Conservation (phyloP, 2,113 vertebrate genomes). For the Plectropomus leopardus region DNA sequence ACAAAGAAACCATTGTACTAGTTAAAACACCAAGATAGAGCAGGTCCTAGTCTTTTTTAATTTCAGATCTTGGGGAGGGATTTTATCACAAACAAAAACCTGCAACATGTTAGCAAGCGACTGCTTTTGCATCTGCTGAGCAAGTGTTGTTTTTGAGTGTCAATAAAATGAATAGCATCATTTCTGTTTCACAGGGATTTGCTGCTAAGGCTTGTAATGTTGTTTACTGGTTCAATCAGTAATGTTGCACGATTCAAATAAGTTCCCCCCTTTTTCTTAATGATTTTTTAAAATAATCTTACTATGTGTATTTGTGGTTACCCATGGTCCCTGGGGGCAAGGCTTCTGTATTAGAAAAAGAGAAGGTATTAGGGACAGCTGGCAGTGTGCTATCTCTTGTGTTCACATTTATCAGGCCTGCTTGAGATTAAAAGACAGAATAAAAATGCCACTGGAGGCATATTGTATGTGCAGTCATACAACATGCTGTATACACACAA, state of each 20-base stretch:
- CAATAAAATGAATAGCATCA: conserved; percentile 22
- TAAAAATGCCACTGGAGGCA: conserved; percentile 56
- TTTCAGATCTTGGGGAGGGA: neutral
- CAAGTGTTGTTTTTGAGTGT: conserved; percentile 1
- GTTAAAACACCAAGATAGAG: neutral
- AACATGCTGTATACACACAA: conserved; percentile 3
- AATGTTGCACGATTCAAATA: conserved; percentile 50
- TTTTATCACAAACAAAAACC: conserved; percentile 10
- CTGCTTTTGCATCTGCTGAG: neutral
- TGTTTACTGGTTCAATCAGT: conserved; percentile 58
- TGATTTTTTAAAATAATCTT: conserved; percentile 69
- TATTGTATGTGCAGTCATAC: conserved; percentile 40
- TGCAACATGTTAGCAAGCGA: neutral
- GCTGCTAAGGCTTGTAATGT: conserved; percentile 27
- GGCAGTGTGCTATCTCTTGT: conserved; percentile 73
- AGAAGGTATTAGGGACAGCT: conserved; percentile 73
- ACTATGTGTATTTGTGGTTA: conserved; percentile 75
- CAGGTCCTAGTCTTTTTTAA: no score
- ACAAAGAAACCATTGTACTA: conserved; percentile 6
- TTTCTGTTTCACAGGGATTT: conserved; percentile 42
- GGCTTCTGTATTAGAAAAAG: conserved; percentile 44
- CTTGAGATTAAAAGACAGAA: conserved; percentile 72
- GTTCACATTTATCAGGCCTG: conserved; percentile 72
- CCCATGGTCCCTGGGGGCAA: conserved; percentile 45
- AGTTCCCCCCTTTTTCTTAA: conserved; percentile 65